phyloP scores from a whole-genome alignment of 2,113 vertebrate genomes.

The Meles meles region DNA sequence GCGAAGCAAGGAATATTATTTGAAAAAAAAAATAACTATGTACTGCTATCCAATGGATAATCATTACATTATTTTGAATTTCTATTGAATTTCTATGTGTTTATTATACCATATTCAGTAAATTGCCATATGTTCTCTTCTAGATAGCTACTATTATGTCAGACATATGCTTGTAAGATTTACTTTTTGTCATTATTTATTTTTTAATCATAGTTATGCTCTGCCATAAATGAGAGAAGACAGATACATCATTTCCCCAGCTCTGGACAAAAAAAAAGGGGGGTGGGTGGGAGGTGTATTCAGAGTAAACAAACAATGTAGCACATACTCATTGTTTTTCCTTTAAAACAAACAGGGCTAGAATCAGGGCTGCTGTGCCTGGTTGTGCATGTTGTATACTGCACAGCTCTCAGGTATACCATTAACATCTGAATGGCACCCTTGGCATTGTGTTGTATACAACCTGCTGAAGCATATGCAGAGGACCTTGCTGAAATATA shows the following conservation, averaged over 20 bases:
- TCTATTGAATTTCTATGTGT: slow-evolving; percentile 46
- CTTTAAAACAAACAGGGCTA: not conserved
- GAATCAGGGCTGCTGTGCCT: not conserved
- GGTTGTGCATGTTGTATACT: not conserved
- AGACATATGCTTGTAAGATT: slow-evolving; percentile 42
- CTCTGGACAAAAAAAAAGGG: not conserved
- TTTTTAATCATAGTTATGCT: slow-evolving; percentile 63
- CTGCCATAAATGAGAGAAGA: slow-evolving; percentile 47
- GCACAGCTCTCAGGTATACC: not conserved
- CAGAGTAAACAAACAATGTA: slow-evolving; percentile 7
- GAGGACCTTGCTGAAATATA: not conserved
- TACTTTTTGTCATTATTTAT: slow-evolving; percentile 56
- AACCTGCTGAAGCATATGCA: not conserved
- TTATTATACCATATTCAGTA: slow-evolving; percentile 55
- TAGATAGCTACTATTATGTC: slow-evolving; percentile 40
- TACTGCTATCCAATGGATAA: slow-evolving; percentile 14
- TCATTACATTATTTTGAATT: slow-evolving; percentile 45
- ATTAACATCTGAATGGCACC: not conserved
- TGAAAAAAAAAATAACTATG: not conserved
- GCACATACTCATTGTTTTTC: not conserved
- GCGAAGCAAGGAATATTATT: slow-evolving; percentile 50
- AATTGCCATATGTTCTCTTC: slow-evolving; percentile 50
- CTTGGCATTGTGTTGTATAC: not conserved
- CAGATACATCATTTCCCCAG: slow-evolving; percentile 15
- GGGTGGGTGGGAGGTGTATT: not conserved